Evolutionary conservation across 2,113 vertebrate genomes (phyloP).

Genomic region (Gorsachius goisagi): DNA sequence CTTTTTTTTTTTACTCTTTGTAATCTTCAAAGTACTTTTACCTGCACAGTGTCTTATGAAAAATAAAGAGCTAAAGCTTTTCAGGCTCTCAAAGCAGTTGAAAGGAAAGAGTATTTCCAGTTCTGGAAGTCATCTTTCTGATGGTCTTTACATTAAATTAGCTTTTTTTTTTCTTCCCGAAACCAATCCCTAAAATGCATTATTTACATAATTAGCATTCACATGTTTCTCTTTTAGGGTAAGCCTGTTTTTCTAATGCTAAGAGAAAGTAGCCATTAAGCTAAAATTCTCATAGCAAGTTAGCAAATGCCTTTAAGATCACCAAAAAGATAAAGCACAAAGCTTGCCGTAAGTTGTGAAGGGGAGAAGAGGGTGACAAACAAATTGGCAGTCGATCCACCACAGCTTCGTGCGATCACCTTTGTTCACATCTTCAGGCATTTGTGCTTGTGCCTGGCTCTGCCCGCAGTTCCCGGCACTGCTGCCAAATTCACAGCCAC

Average conservation of each 20-base stretch:
- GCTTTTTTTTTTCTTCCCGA: not conserved
- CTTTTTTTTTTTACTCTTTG: not conserved
- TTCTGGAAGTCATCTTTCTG: not conserved
- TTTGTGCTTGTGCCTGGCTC: not conserved
- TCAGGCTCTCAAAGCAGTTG: conserved; percentile 7
- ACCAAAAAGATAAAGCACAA: not conserved
- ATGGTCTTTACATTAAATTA: not conserved
- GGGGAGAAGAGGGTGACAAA: not conserved
- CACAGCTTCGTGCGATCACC: not conserved
- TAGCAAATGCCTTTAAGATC: not conserved
- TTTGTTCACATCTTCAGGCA: not conserved
- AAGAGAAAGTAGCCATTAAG: not conserved
- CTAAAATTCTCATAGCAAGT: not conserved
- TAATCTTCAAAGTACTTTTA: conserved; percentile 36
- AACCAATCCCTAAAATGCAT: not conserved
- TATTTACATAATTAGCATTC: conserved; percentile 7
- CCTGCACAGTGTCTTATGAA: not conserved
- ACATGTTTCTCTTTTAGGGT: not conserved
- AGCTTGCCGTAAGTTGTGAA: not conserved
- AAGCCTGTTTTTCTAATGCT: not conserved
- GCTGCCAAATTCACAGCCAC: not conserved
- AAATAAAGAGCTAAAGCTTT: not conserved
- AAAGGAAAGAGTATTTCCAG: conserved; percentile 38
- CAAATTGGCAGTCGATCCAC: not conserved
- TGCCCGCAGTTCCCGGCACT: not conserved